Evolutionary conservation across 1,140 invertebrate species (phyloP), one percentile per base, ranked within the genome.

Genomic region (Archivesica marissinica): DNA sequence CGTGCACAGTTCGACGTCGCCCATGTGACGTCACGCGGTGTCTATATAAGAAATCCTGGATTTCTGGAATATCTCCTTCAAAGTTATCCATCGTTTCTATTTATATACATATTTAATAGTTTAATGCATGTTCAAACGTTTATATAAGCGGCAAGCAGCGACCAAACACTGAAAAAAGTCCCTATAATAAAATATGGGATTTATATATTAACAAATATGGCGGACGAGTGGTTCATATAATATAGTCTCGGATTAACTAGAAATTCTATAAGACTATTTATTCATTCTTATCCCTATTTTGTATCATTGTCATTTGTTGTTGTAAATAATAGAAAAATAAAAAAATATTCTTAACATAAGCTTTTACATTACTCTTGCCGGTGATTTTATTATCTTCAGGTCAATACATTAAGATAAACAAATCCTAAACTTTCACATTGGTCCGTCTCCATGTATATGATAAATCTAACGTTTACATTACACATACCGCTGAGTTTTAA

Each of bases 391-490:
- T 50, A 79, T 79, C 68, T 77, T 61, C 47, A 64, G 68, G 52
- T 79, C 77, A 66, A 79, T 79, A 79, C 25, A 17, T 2, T 20
- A 25, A 50, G 56, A 64, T 66, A n/a, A 41, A 66, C n/a, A 79
- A 64, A 64, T 66, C 77, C 56, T 64, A 33, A 44, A 47, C 13
- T 56, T 47, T 56, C 50, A 56, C 50, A 7, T 56, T n/a, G n/a
- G n/a, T n/a, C n/a, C n/a, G 59, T 76, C 74, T 39, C 74, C 33
- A 56, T 20, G 50, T 33, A n/a, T 59, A n/a, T 75, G 15, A 54
- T n/a, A 52, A 75, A 52, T 44, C 20, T 44, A 25, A 28, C n/a
- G 17, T 4, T n/a, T n/a, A 52, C 3, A 52, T 52, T 52, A n/a
- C 20, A 6, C 3, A 11, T 52, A 17, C 23, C 17, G 20, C 50